Evolutionary conservation across 1,140 invertebrate genomes (phyloP).

Genomic region (Lordiphosa mommai): DNA sequence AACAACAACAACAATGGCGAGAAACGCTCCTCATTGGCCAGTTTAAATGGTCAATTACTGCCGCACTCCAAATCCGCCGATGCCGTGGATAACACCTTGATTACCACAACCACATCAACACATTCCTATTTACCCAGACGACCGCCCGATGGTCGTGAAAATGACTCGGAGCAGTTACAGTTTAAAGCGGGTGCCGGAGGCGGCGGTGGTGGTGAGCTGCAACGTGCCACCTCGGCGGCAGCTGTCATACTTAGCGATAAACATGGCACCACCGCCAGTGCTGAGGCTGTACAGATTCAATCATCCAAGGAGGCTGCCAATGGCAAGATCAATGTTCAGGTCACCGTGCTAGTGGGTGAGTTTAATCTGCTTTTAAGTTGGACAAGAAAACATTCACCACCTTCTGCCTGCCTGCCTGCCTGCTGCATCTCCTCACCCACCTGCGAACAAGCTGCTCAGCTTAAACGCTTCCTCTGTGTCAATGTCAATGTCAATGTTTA

Average conservation of each 20-base stretch:
- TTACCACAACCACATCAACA: constrained; percentile 67
- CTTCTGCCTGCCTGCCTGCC: constrained; percentile 12
- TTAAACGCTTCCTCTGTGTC: constrained; percentile 45
- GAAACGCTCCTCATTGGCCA: constrained; percentile 60
- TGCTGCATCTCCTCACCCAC: constrained; percentile 3
- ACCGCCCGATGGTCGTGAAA: constrained; percentile 89
- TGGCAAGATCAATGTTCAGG: constrained; percentile 93
- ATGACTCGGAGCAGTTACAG: constrained; percentile 80
- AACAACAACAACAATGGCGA: constrained; percentile 47
- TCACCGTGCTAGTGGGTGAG: constrained; percentile 87
- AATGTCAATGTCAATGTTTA: constrained; percentile 68
- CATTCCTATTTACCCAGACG: constrained; percentile 69
- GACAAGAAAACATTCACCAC: no score
- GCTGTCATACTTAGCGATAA: constrained; percentile 67
- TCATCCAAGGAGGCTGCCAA: constrained; percentile 86
- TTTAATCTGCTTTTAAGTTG: no score
- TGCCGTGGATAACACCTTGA: constrained; percentile 47
- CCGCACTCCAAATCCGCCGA: constrained; percentile 66
- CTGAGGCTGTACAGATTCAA: constrained; percentile 81
- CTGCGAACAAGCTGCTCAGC: constrained; percentile 10
- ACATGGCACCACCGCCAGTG: constrained; percentile 79
- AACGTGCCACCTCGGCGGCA: constrained; percentile 66
- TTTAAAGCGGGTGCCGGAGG: constrained; percentile 30
- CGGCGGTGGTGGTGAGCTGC: constrained; percentile 34
- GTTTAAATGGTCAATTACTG: constrained; percentile 45